Percentiles rank a stretch among this genome's conserved stretches.
These are phyloP conservation scores for Drosophila leontia DNA, from an alignment of 1,140 invertebrate species.

Conservation along the genomic window DNA sequence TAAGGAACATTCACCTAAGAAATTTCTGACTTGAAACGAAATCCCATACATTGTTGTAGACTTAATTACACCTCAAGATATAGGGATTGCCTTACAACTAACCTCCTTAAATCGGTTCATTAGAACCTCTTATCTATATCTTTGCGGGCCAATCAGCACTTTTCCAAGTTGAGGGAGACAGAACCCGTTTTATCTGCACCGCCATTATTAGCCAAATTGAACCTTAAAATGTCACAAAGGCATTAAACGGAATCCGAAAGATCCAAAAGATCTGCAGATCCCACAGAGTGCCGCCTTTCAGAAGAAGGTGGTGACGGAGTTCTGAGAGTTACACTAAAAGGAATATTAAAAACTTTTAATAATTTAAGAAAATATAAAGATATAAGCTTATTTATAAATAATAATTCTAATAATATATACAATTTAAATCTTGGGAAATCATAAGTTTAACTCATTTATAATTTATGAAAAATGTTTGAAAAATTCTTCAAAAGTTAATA, in stretches of 20 bases:
- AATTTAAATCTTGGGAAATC: no score
- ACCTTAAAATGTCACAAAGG: constrained; percentile 69
- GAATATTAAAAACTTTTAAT: neutral
- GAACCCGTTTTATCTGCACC: constrained; percentile 54
- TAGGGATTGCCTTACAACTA: constrained; percentile 16
- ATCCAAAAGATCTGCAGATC: constrained; percentile 26
- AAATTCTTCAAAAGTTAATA: no score
- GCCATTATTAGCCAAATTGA: constrained; percentile 68
- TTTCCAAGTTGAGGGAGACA: neutral
- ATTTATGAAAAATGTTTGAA: no score
- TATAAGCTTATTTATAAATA: neutral
- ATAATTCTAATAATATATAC: no score
- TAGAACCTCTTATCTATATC: constrained; percentile 24
- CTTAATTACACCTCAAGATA: constrained; percentile 38
- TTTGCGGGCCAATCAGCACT: constrained; percentile 32
- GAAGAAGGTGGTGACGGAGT: constrained; percentile 4
- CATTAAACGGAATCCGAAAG: constrained; percentile 50
- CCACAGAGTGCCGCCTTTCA: constrained; percentile 22
- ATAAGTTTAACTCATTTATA: no score
- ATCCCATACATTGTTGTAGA: constrained; percentile 32
- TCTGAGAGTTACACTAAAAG: constrained; percentile 8
- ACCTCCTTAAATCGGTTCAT: constrained; percentile 6
- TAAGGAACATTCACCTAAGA: neutral
- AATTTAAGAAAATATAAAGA: neutral
- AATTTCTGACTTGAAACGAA: constrained; percentile 12